Conservation (phyloP, 2,113 vertebrate species). For the Mormyrus iriodes region DNA sequence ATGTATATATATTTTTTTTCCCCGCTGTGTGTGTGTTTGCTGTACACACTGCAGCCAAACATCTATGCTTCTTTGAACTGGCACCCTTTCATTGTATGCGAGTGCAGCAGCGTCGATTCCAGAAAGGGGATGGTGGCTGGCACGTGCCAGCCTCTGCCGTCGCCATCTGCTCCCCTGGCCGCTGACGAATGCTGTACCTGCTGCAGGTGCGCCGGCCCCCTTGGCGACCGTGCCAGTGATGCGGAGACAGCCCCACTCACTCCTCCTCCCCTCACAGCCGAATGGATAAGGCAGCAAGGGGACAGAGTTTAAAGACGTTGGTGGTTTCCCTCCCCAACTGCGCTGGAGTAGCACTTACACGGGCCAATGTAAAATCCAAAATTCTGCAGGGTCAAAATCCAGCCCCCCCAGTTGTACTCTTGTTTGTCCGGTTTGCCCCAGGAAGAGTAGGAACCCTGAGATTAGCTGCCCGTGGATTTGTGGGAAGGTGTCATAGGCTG, state of each 20-base stretch:
- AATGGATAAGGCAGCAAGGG: not conserved
- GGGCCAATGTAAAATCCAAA: not conserved
- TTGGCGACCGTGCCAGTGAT: not conserved
- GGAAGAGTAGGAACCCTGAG: not conserved
- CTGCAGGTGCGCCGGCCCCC: not conserved
- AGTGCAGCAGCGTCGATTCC: not conserved
- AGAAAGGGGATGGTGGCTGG: not conserved
- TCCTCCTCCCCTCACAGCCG: not conserved
- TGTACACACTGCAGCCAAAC: conserved; percentile 38
- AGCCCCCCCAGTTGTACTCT: not conserved
- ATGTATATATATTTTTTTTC: not conserved
- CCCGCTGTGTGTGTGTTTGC: conserved; percentile 37
- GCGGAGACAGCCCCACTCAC: not conserved
- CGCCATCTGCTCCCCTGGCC: conserved; percentile 4
- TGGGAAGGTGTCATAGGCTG: not conserved
- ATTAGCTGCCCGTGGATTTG: not conserved
- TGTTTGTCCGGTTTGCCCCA: not conserved
- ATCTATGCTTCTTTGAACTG: conserved; percentile 13
- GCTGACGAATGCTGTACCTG: not conserved
- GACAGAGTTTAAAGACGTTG: not conserved
- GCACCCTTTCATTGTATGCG: conserved; percentile 1
- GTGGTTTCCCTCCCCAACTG: not conserved
- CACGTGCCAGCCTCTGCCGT: not conserved
- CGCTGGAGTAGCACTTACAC: not conserved
- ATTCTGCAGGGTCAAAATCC: not conserved